phyloP scores from a whole-genome alignment of 2,888 invertebrate genomes.

The Julus scandinavius region DNA sequence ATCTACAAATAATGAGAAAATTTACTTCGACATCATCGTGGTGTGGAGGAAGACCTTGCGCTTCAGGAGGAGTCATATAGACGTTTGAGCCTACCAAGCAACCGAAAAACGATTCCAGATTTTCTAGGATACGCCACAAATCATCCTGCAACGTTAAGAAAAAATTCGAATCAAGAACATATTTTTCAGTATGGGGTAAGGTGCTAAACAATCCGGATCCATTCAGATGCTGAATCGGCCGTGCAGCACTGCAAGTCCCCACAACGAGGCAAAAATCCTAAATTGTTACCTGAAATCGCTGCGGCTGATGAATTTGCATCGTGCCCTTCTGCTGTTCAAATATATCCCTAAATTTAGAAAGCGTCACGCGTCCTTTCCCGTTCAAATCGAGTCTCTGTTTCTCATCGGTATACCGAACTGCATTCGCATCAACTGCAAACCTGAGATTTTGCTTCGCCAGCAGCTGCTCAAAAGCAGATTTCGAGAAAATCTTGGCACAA shows the following conservation, averaged over 20 bases:
- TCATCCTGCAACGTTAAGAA: constrained; percentile 56
- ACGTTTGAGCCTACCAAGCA: constrained; percentile 59
- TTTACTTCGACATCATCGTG: constrained; percentile 92
- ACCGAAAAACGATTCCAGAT: constrained; percentile 59
- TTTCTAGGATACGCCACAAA: constrained; percentile 59
- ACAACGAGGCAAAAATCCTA: no score
- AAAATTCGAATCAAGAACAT: background rate
- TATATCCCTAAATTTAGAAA: constrained; percentile 56
- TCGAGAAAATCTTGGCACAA: background rate
- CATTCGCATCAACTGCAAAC: constrained; percentile 57
- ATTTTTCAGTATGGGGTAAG: no score
- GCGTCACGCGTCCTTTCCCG: constrained; percentile 53
- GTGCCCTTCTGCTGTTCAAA: constrained; percentile 58
- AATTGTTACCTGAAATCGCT: constrained; percentile 57
- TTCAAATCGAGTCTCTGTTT: constrained; percentile 56
- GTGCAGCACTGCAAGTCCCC: no score
- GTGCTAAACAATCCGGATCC: no score
- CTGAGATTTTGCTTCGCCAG: constrained; percentile 55
- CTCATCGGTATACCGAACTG: constrained; percentile 56
- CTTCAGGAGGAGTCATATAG: constrained; percentile 93
- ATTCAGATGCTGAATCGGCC: no score
- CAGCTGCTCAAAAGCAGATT: constrained; percentile 28
- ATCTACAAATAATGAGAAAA: no score
- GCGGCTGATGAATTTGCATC: constrained; percentile 59
- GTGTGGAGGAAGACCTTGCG: constrained; percentile 98